Evolutionary conservation across 2,113 vertebrate species (phyloP).

Genomic region (Hassar affinis): DNA sequence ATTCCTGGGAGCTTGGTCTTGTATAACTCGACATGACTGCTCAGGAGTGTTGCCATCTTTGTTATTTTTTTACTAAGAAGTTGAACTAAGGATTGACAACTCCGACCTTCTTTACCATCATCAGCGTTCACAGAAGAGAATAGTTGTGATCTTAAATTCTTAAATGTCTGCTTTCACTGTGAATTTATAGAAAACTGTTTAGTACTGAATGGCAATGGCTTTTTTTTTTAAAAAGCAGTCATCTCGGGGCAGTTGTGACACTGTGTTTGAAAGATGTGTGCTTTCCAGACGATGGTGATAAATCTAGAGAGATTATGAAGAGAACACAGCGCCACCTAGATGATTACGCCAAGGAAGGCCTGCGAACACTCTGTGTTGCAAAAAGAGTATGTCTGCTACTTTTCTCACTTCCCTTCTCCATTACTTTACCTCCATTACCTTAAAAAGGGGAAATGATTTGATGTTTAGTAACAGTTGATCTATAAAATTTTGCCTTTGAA

Average conservation of each 20-base stretch:
- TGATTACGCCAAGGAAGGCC: conserved; percentile 83
- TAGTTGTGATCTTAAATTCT: too few relatives aligned
- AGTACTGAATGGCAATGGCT: too few relatives aligned
- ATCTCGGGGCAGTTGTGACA: neutral
- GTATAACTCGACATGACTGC: neutral
- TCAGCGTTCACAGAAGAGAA: too few relatives aligned
- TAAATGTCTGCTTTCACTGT: too few relatives aligned
- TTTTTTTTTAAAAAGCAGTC: too few relatives aligned
- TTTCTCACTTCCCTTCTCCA: conserved; percentile 19
- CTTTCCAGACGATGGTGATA: conserved; percentile 11
- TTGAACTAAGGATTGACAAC: neutral
- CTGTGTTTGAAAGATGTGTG: too few relatives aligned
- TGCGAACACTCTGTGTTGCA: conserved; percentile 90
- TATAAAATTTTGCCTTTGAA: neutral
- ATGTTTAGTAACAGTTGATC: neutral
- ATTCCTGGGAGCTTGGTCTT: neutral
- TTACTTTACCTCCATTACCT: too few relatives aligned
- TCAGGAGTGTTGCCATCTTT: too few relatives aligned
- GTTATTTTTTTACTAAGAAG: neutral
- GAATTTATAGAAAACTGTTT: too few relatives aligned
- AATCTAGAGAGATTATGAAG: conserved; percentile 64
- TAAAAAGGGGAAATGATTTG: conserved; percentile 16
- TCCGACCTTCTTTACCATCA: too few relatives aligned
- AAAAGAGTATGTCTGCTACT: conserved; percentile 77
- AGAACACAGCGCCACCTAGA: conserved; percentile 86